These are phyloP conservation scores for Zaprionus obscuricornis DNA, from an alignment of 2,888 invertebrate species.

Conservation along the genomic window DNA sequence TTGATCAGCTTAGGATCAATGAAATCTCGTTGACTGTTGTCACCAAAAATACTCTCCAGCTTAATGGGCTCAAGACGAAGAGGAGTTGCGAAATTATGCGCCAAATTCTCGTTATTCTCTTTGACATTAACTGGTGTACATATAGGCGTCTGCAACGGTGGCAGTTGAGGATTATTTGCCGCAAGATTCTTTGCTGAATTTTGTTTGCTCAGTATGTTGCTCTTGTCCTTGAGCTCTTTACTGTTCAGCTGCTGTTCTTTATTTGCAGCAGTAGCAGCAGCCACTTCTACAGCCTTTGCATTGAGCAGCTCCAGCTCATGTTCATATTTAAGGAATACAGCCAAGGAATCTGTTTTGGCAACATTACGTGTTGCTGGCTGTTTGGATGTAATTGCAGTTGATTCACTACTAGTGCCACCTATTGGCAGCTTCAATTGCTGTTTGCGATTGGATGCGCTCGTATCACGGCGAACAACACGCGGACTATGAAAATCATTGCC, in stretches of 20 bases:
- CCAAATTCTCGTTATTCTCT: conserved; percentile 53
- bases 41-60: conserved; percentile 63
- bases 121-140: conserved; percentile 22
- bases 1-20: conserved; percentile 87
- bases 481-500: conserved; percentile 82
- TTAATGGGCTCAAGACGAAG: conserved; percentile 67
- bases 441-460: conserved; percentile 79
- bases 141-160: conserved; percentile 43
- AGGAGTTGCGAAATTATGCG: conserved; percentile 40
- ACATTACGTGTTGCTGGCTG: conserved; percentile 48
- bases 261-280: conserved; percentile 23
- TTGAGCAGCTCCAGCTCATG: conserved; percentile 80
- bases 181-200: conserved; percentile 80
- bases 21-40: conserved; percentile 77
- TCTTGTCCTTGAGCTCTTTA: conserved; percentile 83
- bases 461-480: conserved; percentile 80
- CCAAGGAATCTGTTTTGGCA: conserved; percentile 82
- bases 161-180: conserved; percentile 49
- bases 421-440: conserved; percentile 67
- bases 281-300: conserved; percentile 49
- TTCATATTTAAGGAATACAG: conserved; percentile 83
- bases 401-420: conserved; percentile 20
- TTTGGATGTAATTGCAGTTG: not conserved
- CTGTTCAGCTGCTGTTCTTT: conserved; percentile 47
- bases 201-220: conserved; percentile 82